Base-by-base conservation (phyloP, 2,113 vertebrate genomes). In the Ciconia maguari region DNA sequence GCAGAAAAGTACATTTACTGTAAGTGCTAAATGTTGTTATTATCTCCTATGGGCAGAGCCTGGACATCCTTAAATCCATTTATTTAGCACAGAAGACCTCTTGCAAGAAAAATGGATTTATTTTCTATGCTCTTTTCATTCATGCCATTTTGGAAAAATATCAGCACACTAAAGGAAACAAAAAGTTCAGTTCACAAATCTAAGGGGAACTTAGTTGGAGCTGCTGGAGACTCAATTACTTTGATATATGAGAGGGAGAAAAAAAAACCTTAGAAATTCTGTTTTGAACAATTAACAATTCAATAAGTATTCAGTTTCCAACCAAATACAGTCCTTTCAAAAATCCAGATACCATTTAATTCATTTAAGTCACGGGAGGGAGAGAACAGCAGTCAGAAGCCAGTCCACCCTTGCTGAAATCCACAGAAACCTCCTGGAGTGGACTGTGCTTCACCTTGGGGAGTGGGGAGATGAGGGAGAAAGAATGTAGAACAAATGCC, bases 131-230 rank as follows among this genome's bases (percentile, higher is more conserved):
- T 69, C 38, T 72, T 86, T 94, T 57, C 36, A n/a, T 44, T 96
- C 61, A 66, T 91, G 42, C 19, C 42, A 76, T 91, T 85, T 91
- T 90, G 21, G 80, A 90, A 97, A 97, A 80, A 85, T 65, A 87
- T 32, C 49, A 60, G 60, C 15, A 60, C 12, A 38, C 24, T 89
- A 55, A 94, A 95, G 61, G 82, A 92, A 96, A 84, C 38, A 92
- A 79, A 95, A 95, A 64, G 38, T 71, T 76, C 61, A 64, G 64
- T 81, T 97, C 62, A 82, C 34, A 64, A 93, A 52, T 70, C 68
- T 76, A 62, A 74, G 30, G 51, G 52, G 72, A 88, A 15, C 82
- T 83, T 78, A n/a, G 10, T 77, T 83, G 57, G 62, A 76, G 44
- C 84, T 94, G 42, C 92, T n/a, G 16, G n/a, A 91, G 52, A 83